Percentiles rank a stretch among this genome's conserved stretches.
Evolutionary conservation across 1,140 invertebrate species (phyloP).

Genomic region (Temnothorax longispinosus): DNA sequence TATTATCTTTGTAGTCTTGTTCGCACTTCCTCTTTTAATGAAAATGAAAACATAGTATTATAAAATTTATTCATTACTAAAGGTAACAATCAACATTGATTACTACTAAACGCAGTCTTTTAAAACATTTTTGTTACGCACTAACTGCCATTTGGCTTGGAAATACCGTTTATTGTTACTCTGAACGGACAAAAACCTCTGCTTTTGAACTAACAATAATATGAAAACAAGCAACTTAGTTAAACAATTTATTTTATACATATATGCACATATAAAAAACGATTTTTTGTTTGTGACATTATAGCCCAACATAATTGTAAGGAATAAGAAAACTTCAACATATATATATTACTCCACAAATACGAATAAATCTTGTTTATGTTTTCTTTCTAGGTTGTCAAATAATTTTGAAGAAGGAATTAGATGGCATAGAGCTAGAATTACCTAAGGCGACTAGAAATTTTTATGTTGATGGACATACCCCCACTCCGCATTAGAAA

Average conservation of each 20-base stretch:
- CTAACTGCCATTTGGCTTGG: not conserved
- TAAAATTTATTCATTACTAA: not conserved
- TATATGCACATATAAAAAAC: too few relatives aligned
- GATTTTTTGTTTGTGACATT: too few relatives aligned
- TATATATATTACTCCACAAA: not conserved
- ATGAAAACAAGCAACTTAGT: not conserved
- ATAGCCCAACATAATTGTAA: not conserved
- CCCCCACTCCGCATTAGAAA: conserved; percentile 94
- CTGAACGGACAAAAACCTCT: not conserved
- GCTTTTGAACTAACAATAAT: not conserved
- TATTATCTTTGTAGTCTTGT: too few relatives aligned
- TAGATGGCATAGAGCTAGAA: conserved; percentile 95
- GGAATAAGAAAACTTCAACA: not conserved
- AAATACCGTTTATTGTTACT: not conserved
- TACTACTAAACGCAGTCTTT: not conserved
- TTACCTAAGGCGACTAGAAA: conserved; percentile 97
- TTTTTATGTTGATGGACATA: conserved; percentile 99
- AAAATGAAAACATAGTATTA: not conserved
- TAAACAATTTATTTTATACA: too few relatives aligned
- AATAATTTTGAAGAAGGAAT: conserved; percentile 96
- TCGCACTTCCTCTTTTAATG: too few relatives aligned
- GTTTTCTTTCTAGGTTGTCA: conserved; percentile 92
- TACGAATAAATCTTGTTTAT: conserved; percentile 15
- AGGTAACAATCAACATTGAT: not conserved
- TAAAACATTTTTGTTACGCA: not conserved